phyloP scores from a whole-genome alignment of 1,140 invertebrate species.

The Drosophila serrata region DNA sequence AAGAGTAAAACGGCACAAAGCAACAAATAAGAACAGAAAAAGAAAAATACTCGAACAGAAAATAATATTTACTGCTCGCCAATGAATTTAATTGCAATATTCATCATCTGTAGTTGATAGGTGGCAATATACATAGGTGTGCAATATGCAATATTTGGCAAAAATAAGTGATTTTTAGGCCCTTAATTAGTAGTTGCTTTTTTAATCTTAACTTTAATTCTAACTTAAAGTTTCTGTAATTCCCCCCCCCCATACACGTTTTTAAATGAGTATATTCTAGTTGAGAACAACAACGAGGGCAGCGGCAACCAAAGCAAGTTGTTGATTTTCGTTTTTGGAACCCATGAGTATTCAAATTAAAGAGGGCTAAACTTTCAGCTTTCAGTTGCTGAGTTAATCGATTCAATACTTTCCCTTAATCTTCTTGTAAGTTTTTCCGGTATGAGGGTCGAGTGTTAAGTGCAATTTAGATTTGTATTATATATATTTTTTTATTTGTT shows the following conservation, averaged over 20 bases:
- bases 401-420: conserved; percentile 36
- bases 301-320: conserved; percentile 51
- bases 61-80: conserved; percentile 61
- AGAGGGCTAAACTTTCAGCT: conserved; percentile 61
- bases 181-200: conserved; percentile 32
- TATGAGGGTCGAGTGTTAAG: conserved; percentile 56
- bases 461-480: conserved; percentile 61
- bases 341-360: conserved; percentile 75
- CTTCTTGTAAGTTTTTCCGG: conserved; percentile 40
- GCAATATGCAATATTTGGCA: conserved; percentile 44
- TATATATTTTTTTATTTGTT: conserved; percentile 12
- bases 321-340: conserved; percentile 59
- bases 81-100: conserved; percentile 35
- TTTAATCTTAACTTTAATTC: conserved; percentile 26
- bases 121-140: conserved; percentile 50
- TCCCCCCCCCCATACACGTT: conserved; percentile 14
- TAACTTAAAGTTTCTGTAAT: conserved; percentile 19
- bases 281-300: conserved; percentile 67
- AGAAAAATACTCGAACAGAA: conserved; percentile 50
- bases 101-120: conserved; percentile 30
- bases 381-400: conserved; percentile 62
- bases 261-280: conserved; percentile 80
- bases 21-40: conserved; percentile 49
- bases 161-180: conserved; percentile 79
- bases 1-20: conserved; percentile 64